A percentile compares a stretch with the other conserved stretches of the same genome.
phyloP scores from a whole-genome alignment of 1,140 invertebrate species.

The Hydropsyche tenuis region DNA sequence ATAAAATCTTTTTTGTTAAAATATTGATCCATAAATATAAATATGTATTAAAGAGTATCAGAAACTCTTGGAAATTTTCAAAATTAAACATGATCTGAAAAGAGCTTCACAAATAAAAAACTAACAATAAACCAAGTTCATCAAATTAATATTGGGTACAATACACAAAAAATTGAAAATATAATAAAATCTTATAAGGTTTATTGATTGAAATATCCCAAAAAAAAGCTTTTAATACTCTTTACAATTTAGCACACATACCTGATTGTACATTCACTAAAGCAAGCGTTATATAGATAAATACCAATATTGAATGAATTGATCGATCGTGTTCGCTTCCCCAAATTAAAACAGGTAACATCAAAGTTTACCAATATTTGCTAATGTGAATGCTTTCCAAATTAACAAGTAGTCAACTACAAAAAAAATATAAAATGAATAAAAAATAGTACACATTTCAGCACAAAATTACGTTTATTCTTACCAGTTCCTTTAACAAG shows the following conservation, averaged over 20 bases:
- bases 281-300: neutral
- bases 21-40: no score
- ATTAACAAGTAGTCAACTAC: constrained; percentile 29
- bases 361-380: constrained; percentile 20
- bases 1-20: neutral
- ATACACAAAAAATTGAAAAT: neutral
- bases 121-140: no score
- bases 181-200: neutral
- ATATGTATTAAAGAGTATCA: no score
- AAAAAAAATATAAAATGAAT: constrained; percentile 1
- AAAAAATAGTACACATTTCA: neutral
- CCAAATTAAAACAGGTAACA: constrained; percentile 30
- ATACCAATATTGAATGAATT: constrained; percentile 14
- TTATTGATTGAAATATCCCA: neutral
- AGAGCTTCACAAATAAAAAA: no score
- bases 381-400: constrained; percentile 28
- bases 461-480: neutral
- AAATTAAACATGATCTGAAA: no score
- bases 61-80: no score
- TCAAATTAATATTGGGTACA: no score
- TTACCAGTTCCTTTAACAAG: constrained; percentile 16
- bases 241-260: neutral
- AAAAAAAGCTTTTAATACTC: neutral
- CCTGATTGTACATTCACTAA: constrained; percentile 11
- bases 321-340: constrained; percentile 26